A percentile compares a stretch with the other conserved stretches of the same genome.
Evolutionary conservation across 2,888 invertebrate species (phyloP).

Genomic region (Cheilosia vernalis): DNA sequence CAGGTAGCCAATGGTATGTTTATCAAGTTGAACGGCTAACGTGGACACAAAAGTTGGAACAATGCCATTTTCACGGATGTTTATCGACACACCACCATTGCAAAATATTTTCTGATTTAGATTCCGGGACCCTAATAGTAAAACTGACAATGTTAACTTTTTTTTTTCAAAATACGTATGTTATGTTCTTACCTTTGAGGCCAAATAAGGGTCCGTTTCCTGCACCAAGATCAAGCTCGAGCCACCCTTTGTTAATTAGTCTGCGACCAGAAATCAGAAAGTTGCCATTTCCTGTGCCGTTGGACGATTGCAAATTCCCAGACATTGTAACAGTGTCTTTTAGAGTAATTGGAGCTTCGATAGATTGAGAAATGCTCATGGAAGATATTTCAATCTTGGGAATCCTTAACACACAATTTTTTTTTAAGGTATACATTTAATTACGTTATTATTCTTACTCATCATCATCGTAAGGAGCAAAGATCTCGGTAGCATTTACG

Average conservation of each 20-base stretch:
- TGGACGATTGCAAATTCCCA: constrained; percentile 92
- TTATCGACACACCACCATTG: constrained; percentile 90
- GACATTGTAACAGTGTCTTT: constrained; percentile 93
- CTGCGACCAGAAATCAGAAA: constrained; percentile 90
- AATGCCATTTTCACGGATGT: constrained; percentile 90
- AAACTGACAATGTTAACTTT: neutral
- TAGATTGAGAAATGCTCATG: constrained; percentile 95
- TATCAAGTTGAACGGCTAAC: constrained; percentile 93
- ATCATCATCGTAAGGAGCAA: constrained; percentile 91
- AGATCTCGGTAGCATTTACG: constrained; percentile 96
- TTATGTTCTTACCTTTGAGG: constrained; percentile 85
- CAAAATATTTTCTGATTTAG: constrained; percentile 89
- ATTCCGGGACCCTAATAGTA: constrained; percentile 86
- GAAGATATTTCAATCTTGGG: constrained; percentile 95
- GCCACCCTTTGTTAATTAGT: constrained; percentile 93
- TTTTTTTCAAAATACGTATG: neutral
- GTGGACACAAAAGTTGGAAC: constrained; percentile 91
- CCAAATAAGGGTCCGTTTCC: constrained; percentile 93
- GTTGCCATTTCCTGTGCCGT: constrained; percentile 91
- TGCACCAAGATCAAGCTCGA: constrained; percentile 92
- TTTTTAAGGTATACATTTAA: constrained; percentile 1
- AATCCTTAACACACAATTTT: constrained; percentile 82
- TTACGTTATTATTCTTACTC: constrained; percentile 82
- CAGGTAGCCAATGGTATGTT: constrained; percentile 93
- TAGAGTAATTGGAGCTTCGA: constrained; percentile 95